Conservation (phyloP, 2,113 vertebrate genomes). For the Lepus americanus region DNA sequence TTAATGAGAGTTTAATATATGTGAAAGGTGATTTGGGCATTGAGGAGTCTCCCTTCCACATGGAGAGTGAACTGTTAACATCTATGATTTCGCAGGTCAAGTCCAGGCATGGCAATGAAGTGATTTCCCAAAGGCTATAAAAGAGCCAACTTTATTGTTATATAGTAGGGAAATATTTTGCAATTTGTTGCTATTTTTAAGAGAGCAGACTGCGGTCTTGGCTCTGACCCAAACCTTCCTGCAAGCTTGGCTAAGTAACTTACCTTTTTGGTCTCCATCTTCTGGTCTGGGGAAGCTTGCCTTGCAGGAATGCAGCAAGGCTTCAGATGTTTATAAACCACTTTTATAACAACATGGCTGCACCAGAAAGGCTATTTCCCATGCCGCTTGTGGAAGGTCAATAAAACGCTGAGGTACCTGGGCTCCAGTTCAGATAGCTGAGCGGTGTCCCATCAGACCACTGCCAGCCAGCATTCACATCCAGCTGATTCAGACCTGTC, state of each 20-base stretch:
- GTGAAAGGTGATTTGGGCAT: not conserved
- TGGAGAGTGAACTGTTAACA: not conserved
- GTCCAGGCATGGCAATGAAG: not conserved
- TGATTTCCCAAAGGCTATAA: constrained; percentile 31
- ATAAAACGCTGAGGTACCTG: constrained; percentile 87
- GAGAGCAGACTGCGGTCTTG: constrained; percentile 28
- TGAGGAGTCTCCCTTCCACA: constrained; percentile 1
- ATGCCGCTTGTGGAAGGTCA: not conserved
- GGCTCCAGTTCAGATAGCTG: constrained; percentile 91
- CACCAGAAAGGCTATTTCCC: not conserved
- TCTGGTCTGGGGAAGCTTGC: not conserved
- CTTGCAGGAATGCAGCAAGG: not conserved
- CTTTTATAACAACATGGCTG: not conserved
- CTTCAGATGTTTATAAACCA: constrained; percentile 19
- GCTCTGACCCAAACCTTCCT: not conserved
- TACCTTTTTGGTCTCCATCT: not conserved
- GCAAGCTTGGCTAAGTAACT: not conserved
- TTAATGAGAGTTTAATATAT: constrained; percentile 31
- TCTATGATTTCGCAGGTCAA: constrained; percentile 6
- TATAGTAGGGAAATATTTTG: constrained; percentile 45
- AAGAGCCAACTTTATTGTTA: constrained; percentile 13
- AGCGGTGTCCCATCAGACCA: constrained; percentile 95
- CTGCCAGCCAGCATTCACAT: constrained; percentile 92
- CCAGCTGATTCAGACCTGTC: constrained; percentile 94
- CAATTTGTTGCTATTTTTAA: constrained; percentile 57